These are phyloP conservation scores for Carlito syrichta DNA, from an alignment of 2,113 vertebrate species.

Conservation along the genomic window DNA sequence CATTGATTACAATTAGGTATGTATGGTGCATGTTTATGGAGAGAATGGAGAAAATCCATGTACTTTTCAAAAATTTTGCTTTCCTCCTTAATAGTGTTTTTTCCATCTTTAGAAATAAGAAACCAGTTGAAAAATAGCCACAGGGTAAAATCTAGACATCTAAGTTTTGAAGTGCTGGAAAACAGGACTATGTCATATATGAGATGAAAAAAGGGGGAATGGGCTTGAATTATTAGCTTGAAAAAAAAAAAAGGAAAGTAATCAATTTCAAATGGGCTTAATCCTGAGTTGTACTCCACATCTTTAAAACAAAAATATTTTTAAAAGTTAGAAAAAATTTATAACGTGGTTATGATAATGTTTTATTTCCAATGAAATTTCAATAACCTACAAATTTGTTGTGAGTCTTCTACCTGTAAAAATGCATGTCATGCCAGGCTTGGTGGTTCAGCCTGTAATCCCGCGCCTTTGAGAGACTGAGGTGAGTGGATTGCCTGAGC, in stretches of 20 bases:
- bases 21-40: neutral
- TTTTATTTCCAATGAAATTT: neutral
- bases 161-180: too few relatives aligned
- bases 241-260: neutral
- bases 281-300: too few relatives aligned
- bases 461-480: too few relatives aligned
- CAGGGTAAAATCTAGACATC: neutral
- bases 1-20: neutral
- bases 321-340: too few relatives aligned
- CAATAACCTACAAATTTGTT: neutral
- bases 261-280: neutral
- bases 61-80: too few relatives aligned
- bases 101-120: neutral
- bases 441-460: too few relatives aligned
- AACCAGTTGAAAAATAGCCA: neutral
- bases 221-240: neutral
- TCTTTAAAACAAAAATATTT: too few relatives aligned
- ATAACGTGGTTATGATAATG: too few relatives aligned
- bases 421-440: too few relatives aligned
- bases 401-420: neutral
- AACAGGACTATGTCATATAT: neutral
- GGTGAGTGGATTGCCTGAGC: too few relatives aligned
- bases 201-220: neutral
- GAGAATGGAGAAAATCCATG: fast-evolving
- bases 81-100: too few relatives aligned